Percentiles rank a stretch among this genome's conserved stretches.
Evolutionary conservation across 1,140 invertebrate species (phyloP).

Genomic region (Drosophila pachea): DNA sequence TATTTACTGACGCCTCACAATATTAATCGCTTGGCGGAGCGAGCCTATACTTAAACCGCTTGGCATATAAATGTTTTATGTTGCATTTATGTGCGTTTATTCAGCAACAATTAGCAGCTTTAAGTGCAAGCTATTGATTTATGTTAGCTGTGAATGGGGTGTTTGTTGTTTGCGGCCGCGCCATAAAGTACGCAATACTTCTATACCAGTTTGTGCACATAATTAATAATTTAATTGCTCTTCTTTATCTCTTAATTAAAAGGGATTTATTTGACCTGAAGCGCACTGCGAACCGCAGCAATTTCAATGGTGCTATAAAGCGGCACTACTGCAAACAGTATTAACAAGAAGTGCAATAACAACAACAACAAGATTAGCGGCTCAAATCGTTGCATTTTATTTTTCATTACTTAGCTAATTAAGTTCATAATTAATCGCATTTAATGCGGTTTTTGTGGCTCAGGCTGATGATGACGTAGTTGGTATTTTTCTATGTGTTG

Average conservation of each 20-base stretch:
- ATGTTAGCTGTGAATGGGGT: constrained; percentile 36
- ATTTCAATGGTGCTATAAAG: constrained; percentile 19
- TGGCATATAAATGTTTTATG: constrained; percentile 51
- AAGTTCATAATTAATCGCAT: constrained; percentile 73
- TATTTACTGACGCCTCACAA: constrained; percentile 24
- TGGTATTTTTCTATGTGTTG: neutral
- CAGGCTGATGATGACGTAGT: constrained; percentile 34
- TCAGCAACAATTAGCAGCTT: constrained; percentile 72
- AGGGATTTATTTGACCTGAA: constrained; percentile 74
- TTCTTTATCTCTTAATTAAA: constrained; percentile 78
- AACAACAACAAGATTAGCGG: constrained; percentile 15
- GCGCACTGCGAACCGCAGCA: constrained; percentile 22
- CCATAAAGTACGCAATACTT: constrained; percentile 47
- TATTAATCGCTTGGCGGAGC: constrained; percentile 23
- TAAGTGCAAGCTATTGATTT: constrained; percentile 67
- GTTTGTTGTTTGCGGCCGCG: constrained; percentile 7
- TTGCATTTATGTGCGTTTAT: constrained; percentile 56
- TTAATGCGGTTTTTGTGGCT: constrained; percentile 52
- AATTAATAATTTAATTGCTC: constrained; percentile 79
- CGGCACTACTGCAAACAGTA: too few relatives aligned
- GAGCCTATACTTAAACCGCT: neutral
- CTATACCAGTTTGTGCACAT: constrained; percentile 44
- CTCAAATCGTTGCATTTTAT: constrained; percentile 60
- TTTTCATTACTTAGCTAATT: constrained; percentile 76
- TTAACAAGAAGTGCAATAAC: constrained; percentile 9